A percentile compares a stretch with the other conserved stretches of the same genome.
Evolutionary conservation across 2,113 vertebrate species (phyloP).

Genomic region (Copsychus sechellarum): DNA sequence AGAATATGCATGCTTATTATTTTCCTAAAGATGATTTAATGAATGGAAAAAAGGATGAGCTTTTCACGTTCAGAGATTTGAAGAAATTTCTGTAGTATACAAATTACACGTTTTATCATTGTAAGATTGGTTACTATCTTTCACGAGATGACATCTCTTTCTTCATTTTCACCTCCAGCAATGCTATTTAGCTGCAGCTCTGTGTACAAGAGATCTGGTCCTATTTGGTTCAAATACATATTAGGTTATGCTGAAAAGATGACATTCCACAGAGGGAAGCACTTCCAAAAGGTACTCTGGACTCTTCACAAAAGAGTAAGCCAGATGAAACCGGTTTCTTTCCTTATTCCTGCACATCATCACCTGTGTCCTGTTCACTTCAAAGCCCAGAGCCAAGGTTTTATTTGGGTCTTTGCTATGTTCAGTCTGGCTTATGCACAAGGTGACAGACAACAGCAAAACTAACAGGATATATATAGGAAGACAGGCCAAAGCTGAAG

Average conservation of each 20-base stretch:
- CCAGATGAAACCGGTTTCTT: background rate
- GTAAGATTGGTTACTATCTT: background rate
- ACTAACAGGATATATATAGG: background rate
- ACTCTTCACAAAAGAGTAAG: background rate
- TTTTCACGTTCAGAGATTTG: background rate
- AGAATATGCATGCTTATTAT: background rate
- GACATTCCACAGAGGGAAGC: background rate
- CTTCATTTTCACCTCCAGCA: background rate
- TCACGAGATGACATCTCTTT: background rate
- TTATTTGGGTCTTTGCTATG: background rate
- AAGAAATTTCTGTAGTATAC: background rate
- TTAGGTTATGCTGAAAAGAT: background rate
- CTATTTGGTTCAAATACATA: background rate
- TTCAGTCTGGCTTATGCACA: background rate
- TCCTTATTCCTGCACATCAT: background rate
- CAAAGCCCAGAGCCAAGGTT: background rate
- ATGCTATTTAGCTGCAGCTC: background rate
- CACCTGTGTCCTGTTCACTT: background rate
- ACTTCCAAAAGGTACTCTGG: background rate
- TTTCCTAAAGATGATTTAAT: background rate
- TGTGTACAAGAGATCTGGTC: background rate
- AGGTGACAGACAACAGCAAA: background rate
- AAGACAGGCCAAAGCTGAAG: background rate
- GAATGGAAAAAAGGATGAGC: background rate
- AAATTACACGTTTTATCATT: background rate